Percentiles rank a stretch among this genome's conserved stretches.
Evolutionary conservation across 2,113 vertebrate genomes (phyloP).

Genomic region (Megalops atlanticus): DNA sequence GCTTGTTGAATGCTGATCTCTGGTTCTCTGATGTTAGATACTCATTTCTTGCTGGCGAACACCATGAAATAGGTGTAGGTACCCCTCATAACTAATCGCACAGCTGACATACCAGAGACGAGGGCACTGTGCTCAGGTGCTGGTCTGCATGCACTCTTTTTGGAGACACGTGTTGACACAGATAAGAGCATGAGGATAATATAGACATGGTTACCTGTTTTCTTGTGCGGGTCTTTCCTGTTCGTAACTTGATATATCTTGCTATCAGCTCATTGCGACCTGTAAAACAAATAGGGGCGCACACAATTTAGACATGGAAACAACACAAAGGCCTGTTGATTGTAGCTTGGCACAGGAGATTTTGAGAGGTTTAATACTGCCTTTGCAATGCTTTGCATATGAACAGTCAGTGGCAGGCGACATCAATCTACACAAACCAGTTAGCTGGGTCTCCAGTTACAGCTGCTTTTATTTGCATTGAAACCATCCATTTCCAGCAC

Average conservation of each 20-base stretch:
- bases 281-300: conserved; percentile 42
- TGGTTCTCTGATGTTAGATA: too few species aligned
- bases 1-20: too few species aligned
- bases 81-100: too few species aligned
- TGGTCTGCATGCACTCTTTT: not conserved
- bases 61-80: too few species aligned
- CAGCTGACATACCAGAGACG: not conserved
- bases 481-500: not conserved
- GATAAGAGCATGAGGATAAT: not conserved
- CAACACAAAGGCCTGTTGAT: not conserved
- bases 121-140: not conserved
- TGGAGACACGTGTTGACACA: not conserved
- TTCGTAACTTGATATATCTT: conserved; percentile 80
- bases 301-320: not conserved
- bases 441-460: too few species aligned
- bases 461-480: too few species aligned
- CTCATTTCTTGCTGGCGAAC: too few species aligned
- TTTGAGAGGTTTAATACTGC: too few species aligned
- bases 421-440: too few species aligned
- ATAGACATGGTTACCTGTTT: conserved; percentile 70
- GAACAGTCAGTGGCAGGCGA: too few species aligned
- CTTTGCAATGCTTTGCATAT: too few species aligned
- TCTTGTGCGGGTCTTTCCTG: conserved; percentile 80
- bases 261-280: conserved; percentile 81
- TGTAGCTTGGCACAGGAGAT: too few species aligned